Percentiles rank a stretch among this genome's conserved stretches.
Conservation (phyloP, 2,113 vertebrate genomes). For the Chascanopsetta lugubris region DNA sequence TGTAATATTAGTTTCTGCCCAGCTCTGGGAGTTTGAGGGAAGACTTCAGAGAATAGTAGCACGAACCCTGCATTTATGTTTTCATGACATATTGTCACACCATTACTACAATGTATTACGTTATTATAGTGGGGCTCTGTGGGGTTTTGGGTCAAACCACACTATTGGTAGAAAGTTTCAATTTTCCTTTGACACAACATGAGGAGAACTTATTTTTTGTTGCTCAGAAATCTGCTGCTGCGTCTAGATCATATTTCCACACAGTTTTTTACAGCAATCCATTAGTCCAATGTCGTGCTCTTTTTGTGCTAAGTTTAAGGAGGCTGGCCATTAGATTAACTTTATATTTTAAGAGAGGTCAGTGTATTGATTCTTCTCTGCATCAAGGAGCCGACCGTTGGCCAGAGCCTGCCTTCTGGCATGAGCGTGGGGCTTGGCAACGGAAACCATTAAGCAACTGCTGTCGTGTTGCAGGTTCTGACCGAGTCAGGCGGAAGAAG, state of each 20-base stretch:
- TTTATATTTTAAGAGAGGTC: slow-evolving; percentile 57
- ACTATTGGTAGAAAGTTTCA: not conserved
- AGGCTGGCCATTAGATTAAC: slow-evolving; percentile 50
- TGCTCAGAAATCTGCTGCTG: not conserved
- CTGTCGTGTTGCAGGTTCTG: slow-evolving; percentile 58
- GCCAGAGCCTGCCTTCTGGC: slow-evolving; percentile 46
- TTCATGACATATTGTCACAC: too few species aligned
- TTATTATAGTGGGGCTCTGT: too few species aligned
- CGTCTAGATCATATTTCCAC: too few species aligned
- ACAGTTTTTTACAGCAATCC: not conserved
- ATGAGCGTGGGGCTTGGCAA: slow-evolving; percentile 53
- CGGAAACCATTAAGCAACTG: slow-evolving; percentile 28
- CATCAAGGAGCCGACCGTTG: slow-evolving; percentile 38
- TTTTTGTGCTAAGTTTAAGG: slow-evolving; percentile 5
- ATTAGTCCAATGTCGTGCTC: slow-evolving; percentile 3
- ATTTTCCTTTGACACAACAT: too few species aligned
- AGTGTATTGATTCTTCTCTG: slow-evolving; percentile 50
- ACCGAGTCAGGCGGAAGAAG: slow-evolving; percentile 51
- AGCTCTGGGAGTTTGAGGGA: too few species aligned
- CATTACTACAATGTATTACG: too few species aligned
- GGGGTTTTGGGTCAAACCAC: not conserved
- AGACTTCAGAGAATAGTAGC: too few species aligned
- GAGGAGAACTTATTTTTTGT: too few species aligned
- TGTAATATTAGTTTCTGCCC: too few species aligned
- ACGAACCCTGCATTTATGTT: too few species aligned